Evolutionary conservation across 2,888 invertebrate species (phyloP).

Genomic region (Cantharis lateralis): DNA sequence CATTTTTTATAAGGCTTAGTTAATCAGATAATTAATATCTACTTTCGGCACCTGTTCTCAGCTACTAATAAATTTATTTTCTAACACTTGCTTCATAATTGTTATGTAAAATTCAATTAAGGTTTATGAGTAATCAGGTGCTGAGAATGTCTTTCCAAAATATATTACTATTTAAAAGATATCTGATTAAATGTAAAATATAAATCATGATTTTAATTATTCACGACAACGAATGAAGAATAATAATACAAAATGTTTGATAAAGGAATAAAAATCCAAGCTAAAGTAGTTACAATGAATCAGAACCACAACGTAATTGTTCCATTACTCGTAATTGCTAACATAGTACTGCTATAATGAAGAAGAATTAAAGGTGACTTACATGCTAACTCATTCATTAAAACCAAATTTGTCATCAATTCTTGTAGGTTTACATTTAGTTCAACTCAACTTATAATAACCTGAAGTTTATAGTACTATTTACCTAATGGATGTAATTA

Average conservation of each 20-base stretch:
- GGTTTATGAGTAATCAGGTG: neutral
- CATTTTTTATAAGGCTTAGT: neutral
- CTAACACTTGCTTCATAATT: neutral
- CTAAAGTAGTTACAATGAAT: neutral
- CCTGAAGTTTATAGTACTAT: neutral
- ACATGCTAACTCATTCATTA: neutral
- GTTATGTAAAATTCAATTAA: neutral
- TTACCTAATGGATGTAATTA: neutral
- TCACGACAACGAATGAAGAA: neutral
- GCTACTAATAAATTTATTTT: neutral
- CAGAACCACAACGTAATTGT: neutral
- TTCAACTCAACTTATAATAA: neutral
- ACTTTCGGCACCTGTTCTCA: neutral
- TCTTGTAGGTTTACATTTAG: neutral
- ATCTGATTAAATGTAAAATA: neutral
- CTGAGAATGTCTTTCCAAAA: neutral
- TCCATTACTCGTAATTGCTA: neutral
- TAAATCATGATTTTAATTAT: neutral
- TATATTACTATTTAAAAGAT: neutral
- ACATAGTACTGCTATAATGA: neutral
- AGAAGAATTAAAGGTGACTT: neutral
- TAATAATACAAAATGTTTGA: neutral
- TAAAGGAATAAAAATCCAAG: neutral
- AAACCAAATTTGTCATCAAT: neutral
- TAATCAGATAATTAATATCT: neutral